Evolutionary conservation across 2,797 vertebrate species (phyloP).

Genomic region (Onychomys torridus): DNA sequence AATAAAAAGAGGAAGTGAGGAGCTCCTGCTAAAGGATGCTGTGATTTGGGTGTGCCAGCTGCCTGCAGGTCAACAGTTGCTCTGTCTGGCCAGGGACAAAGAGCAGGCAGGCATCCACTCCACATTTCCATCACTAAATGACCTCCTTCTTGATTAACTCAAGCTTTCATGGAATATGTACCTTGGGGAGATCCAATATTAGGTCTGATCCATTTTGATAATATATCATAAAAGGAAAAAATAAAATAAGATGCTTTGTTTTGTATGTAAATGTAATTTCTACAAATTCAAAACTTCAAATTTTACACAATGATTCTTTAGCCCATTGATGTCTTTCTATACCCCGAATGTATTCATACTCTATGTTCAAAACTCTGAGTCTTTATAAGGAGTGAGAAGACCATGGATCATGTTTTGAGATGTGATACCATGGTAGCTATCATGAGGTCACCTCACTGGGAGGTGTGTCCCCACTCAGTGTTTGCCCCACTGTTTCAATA

Average conservation of each 20-base stretch:
- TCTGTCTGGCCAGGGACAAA: background rate
- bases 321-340: background rate
- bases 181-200: background rate
- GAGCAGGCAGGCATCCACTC: background rate
- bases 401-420: background rate
- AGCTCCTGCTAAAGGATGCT: background rate
- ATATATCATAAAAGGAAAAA: background rate
- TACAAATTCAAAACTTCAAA: slow-evolving; percentile 18
- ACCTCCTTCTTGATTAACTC: background rate
- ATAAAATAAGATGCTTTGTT: background rate
- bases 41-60: background rate
- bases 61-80: background rate
- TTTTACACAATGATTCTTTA: slow-evolving; percentile 16
- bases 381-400: background rate
- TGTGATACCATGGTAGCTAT: background rate
- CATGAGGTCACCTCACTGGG: background rate
- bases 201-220: background rate
- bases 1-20: background rate
- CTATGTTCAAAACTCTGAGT: background rate
- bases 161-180: background rate
- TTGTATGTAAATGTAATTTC: slow-evolving; percentile 1
- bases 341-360: background rate
- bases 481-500: background rate
- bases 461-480: background rate
- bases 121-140: background rate